Evolutionary conservation across 2,113 vertebrate genomes (phyloP), one percentile per base, ranked within the genome.

Genomic region (Tringa solitaria): DNA sequence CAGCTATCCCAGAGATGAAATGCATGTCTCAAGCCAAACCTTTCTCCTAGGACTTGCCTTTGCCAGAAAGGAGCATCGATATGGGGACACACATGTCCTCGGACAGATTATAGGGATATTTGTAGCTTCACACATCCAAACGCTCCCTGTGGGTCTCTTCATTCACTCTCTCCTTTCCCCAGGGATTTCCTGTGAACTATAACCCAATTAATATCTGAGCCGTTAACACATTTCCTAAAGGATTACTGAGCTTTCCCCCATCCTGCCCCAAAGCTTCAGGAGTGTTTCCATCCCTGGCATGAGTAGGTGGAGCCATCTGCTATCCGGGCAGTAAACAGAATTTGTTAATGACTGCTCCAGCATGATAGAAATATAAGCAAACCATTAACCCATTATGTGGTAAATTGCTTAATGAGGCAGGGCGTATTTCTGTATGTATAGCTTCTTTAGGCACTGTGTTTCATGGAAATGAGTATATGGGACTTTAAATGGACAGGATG

Each of bases 261-360:
- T 83, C 35, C 82, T 94, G 57, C 82, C 82, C 67, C 65, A 69
- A 80, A 92, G 79, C 75, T 86, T 83, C 30, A 28, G 75, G 57
- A 91, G 59, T 20, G 39, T 76, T 93, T 92, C 85, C 75, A 80
- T 92, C 45, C 61, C 75, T 95, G 94, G 90, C 79, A 83, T 7
- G 63, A 76, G 85, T 46, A 93, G 85, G 90, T 88, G 92, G 88
- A 91, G 83, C 93, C 93, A 92, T 92, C 88, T 95, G 82, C 82
- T 64, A 68, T 37, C 35, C 46, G 63, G 77, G 77, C 93, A 87
- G 69, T 23, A 78, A 87, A 67, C 53, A 79, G 86, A 89, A 90
- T 89, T 95, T 74, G 63, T 92, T 95, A 96, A 93, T 90, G 83
- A 70, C 76, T 86, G 72, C 15, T 76, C 56, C 76, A 87, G 86